These are phyloP conservation scores for Apteryx owenii DNA, from an alignment of 2,113 vertebrate genomes.

Conservation along the genomic window DNA sequence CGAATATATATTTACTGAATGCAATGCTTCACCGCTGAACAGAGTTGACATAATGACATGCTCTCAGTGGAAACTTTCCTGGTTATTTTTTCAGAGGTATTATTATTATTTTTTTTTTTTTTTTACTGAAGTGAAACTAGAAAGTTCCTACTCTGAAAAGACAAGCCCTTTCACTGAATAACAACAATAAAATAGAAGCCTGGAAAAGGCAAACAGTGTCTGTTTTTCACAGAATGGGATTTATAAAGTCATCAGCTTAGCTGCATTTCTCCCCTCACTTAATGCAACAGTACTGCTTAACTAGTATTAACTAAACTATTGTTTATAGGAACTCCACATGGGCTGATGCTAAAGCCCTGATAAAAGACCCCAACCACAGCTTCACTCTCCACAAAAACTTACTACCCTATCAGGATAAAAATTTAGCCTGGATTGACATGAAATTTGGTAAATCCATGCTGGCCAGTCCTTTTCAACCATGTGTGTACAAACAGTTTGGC, in stretches of 20 bases:
- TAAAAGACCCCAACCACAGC: not conserved
- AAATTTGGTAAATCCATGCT: not conserved
- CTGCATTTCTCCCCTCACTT: not conserved
- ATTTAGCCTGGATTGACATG: not conserved
- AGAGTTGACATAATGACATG: conserved; percentile 55
- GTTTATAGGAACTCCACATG: not conserved
- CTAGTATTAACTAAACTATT: not conserved
- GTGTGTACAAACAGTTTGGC: not conserved
- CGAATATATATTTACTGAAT: conserved; percentile 71
- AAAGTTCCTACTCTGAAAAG: conserved; percentile 17
- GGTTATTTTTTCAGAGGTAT: conserved; percentile 34
- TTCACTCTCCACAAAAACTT: not conserved
- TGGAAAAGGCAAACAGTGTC: not conserved
- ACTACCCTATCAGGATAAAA: not conserved
- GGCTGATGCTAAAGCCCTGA: not conserved
- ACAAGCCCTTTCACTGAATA: not conserved
- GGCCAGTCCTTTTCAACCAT: not conserved
- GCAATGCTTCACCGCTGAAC: conserved; percentile 25
- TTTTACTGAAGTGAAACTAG: not conserved
- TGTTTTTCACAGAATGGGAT: not conserved
- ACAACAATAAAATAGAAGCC: not conserved
- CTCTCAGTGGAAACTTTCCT: conserved; percentile 51
- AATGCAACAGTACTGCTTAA: not conserved
- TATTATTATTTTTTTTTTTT: not conserved
- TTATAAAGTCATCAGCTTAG: not conserved